phyloP scores from a whole-genome alignment of 2,888 invertebrate genomes.

The Stramonita haemastoma region DNA sequence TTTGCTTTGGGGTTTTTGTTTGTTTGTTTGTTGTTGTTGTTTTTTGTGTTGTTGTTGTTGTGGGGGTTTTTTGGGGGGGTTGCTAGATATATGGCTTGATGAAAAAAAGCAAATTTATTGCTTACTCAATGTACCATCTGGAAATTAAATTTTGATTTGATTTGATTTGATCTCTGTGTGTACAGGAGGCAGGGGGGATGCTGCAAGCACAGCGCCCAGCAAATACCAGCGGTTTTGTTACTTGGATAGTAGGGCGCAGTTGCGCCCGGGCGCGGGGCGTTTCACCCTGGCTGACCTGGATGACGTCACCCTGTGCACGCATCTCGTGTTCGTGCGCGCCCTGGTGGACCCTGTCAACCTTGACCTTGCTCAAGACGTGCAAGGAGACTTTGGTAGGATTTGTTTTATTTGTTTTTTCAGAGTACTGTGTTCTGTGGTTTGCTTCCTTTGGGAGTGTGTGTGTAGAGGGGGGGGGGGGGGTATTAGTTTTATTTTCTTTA shows the following conservation, averaged over 20 bases:
- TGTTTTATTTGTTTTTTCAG: not conserved
- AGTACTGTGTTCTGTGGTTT: not conserved
- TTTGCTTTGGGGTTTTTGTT: not conserved
- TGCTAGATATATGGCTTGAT: too few relatives aligned
- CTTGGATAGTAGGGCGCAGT: constrained; percentile 5
- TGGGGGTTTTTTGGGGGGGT: too few relatives aligned
- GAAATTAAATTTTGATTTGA: too few relatives aligned
- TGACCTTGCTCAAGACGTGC: not conserved
- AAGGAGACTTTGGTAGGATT: constrained; percentile 16
- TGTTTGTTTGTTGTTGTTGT: too few relatives aligned
- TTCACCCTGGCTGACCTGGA: constrained; percentile 1
- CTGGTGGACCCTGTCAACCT: constrained; percentile 22
- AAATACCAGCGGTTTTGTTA: constrained; percentile 31
- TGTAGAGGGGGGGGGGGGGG: too few relatives aligned
- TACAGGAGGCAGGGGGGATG: not conserved
- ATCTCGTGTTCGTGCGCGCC: constrained; percentile 34
- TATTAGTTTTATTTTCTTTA: too few relatives aligned
- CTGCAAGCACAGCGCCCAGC: not conserved
- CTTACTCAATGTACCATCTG: too few relatives aligned
- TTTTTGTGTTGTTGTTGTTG: too few relatives aligned
- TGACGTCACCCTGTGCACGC: constrained; percentile 36
- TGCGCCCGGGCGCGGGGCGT: constrained; percentile 28
- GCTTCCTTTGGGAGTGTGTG: too few relatives aligned
- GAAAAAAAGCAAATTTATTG: too few relatives aligned
- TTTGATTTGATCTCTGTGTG: too few relatives aligned